These are phyloP conservation scores for Drosophila greeni DNA, from an alignment of 2,888 invertebrate genomes.

Conservation along the genomic window DNA sequence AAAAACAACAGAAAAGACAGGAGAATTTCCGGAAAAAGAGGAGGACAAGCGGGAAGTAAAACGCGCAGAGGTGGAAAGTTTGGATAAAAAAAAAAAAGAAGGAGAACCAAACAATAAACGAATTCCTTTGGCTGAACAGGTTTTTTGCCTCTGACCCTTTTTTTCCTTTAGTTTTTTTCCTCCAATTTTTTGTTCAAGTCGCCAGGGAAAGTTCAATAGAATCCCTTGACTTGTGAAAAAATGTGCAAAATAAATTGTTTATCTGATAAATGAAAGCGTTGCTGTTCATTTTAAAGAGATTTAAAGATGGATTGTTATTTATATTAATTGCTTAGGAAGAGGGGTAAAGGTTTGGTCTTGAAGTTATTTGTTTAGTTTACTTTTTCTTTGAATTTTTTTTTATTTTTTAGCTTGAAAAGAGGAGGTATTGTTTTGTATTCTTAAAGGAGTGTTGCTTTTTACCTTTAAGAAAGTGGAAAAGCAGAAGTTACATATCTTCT, in stretches of 20 bases:
- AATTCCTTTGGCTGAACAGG: conserved; percentile 27
- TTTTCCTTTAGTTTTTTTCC: not conserved
- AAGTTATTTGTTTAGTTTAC: not conserved
- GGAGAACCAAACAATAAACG: conserved; percentile 21
- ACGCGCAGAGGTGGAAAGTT: conserved; percentile 22
- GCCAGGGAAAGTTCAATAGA: conserved; percentile 2
- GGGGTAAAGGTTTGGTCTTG: not conserved
- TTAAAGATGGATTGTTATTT: not conserved
- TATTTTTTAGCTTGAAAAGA: not conserved
- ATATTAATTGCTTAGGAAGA: not conserved
- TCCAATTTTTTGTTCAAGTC: not conserved
- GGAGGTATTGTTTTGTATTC: not conserved
- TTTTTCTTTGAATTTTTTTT: not conserved
- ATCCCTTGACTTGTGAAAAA: conserved; percentile 9
- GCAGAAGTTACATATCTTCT: not conserved
- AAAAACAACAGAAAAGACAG: conserved; percentile 22
- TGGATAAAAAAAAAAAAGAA: conserved; percentile 14
- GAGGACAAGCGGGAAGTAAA: conserved; percentile 8
- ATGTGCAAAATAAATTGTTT: conserved; percentile 5
- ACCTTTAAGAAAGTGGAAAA: not conserved
- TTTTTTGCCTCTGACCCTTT: conserved; percentile 14
- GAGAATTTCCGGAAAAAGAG: conserved; percentile 13
- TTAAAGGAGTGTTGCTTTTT: not conserved
- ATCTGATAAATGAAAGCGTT: not conserved
- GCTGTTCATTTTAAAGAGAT: not conserved